Conservation (phyloP, 2,797 vertebrate species). For the Arrhamphus sclerolepis region DNA sequence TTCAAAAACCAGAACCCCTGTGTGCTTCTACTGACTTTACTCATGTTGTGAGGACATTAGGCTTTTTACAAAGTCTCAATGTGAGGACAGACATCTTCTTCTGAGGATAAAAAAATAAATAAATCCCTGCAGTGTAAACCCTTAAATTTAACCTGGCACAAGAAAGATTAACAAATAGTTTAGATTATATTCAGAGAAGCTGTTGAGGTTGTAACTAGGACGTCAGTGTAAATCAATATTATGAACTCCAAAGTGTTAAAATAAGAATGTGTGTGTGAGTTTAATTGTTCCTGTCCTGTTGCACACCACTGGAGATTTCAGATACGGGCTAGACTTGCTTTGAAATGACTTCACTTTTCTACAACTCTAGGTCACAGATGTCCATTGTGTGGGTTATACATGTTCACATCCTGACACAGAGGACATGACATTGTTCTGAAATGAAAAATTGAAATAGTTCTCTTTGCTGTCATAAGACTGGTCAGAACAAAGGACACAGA, state of each 20-base stretch:
- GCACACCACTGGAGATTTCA: background rate
- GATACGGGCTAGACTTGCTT: background rate
- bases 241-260: too few species aligned
- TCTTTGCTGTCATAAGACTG: constrained; percentile 4
- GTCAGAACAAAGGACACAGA: background rate
- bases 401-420: constrained; percentile 37
- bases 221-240: too few species aligned
- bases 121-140: too few species aligned
- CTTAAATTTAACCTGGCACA: background rate
- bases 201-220: background rate
- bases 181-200: background rate
- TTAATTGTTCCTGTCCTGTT: background rate
- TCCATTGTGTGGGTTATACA: constrained; percentile 11
- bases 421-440: constrained; percentile 35
- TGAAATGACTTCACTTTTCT: constrained; percentile 4
- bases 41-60: background rate
- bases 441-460: constrained; percentile 25
- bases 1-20: constrained; percentile 39
- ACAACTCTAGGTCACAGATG: background rate
- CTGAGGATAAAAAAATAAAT: background rate
- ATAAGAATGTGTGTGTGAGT: background rate
- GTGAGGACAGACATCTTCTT: background rate
- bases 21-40: background rate
- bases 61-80: background rate
- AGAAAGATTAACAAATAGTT: accelerated